Base-by-base conservation (phyloP, 2,797 vertebrate species). In the Stomatorhinus walkeri region DNA sequence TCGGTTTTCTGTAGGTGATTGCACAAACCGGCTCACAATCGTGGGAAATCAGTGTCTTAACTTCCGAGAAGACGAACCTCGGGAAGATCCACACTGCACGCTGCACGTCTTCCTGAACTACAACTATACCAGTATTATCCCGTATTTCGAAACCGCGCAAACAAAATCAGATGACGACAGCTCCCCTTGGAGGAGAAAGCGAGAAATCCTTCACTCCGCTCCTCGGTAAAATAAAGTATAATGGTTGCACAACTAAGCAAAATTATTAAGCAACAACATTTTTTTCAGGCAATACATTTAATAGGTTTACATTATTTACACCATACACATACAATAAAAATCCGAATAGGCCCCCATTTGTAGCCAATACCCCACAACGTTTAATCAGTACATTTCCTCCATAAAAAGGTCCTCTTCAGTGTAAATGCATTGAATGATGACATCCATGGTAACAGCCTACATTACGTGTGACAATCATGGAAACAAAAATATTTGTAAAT, bases 381-480 rank as follows among this genome's bases (percentile, higher is more conserved):
- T 91, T 93, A 92, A 89, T 92, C 88, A 22, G 91, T 93, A 76
- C 51, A 91, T 76, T 91, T 91, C 93, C 93, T 92, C 94, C 90
- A 91, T 92, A 76, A 92, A 92, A 92, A 91, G 92, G 91, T 92
- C 90, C 24, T 12, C 22, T 51, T 84, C 43, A 79, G 72, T n/a
- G 81, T 87, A 56, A 87, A 87, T 87, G 52, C 52, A 59, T 92
- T 93, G 94, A 92, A 95, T 95, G 94, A 95, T 94, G 91, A 94
- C 93, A 51, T 91, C 92, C 92, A 93, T 95, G 95, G 95, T 94
- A 95, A 95, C 95, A 94, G 92, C 89, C 40, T 94, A 94, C 94
- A 96, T 95, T 92, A 92, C 91, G 92, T 92, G 48, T 83, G 14
- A 87, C 32, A 46, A 24, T 40, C 48, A 59, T 51, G 89, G 81